Conservation (phyloP, 2,113 vertebrate species). For the Brevimyrus niger region DNA sequence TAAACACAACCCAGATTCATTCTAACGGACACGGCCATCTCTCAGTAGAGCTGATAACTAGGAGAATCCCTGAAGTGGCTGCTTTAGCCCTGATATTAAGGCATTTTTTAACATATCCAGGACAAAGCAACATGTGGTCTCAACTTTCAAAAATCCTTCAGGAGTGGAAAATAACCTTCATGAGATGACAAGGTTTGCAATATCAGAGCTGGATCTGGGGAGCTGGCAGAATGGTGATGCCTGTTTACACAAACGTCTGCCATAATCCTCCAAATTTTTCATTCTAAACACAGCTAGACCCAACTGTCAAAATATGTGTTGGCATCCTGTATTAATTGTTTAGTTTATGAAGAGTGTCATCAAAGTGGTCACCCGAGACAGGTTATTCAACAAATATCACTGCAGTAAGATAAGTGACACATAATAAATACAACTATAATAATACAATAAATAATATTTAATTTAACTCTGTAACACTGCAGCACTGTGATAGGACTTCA, state of each 20-base stretch:
- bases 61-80: constrained; percentile 46
- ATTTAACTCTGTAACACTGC: not conserved
- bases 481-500: not conserved
- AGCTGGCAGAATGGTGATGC: not conserved
- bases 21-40: constrained; percentile 33
- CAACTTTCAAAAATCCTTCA: constrained; percentile 56
- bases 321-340: not conserved
- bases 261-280: not conserved
- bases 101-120: constrained; percentile 25
- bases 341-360: not conserved
- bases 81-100: constrained; percentile 53
- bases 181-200: not conserved
- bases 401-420: not conserved
- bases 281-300: not conserved
- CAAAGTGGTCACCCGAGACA: not conserved
- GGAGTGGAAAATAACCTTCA: not conserved
- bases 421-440: not conserved
- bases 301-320: not conserved
- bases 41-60: constrained; percentile 44
- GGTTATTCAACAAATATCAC: not conserved
- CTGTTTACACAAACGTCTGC: not conserved
- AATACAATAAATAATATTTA: not conserved
- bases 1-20: constrained; percentile 47
- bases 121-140: constrained; percentile 2
- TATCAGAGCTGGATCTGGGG: not conserved